Evolutionary conservation across 2,797 vertebrate genomes (phyloP).

Genomic region (Brotula barbata): DNA sequence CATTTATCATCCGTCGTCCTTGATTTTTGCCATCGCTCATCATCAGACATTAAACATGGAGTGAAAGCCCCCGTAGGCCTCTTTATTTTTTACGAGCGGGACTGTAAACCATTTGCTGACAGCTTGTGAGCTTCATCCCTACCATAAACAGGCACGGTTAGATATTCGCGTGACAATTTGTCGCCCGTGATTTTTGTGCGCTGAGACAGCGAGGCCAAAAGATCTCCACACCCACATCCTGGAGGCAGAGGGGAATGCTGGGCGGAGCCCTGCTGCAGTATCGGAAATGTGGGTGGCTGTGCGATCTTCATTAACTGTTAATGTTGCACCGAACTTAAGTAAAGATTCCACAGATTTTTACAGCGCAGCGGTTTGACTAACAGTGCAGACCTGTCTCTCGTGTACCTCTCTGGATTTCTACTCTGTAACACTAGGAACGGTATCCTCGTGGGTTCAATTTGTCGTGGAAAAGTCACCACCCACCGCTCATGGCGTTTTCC

Average conservation of each 20-base stretch:
- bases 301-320: slow-evolving; percentile 16
- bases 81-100: slow-evolving; percentile 42
- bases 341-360: slow-evolving; percentile 6
- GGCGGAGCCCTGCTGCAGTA: slow-evolving; percentile 1
- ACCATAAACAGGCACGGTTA: slow-evolving; percentile 42
- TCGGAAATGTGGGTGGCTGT: slow-evolving; percentile 29
- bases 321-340: slow-evolving; percentile 9
- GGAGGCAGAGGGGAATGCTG: slow-evolving; percentile 16
- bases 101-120: slow-evolving; percentile 53
- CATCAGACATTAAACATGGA: slow-evolving; percentile 33
- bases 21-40: slow-evolving; percentile 42
- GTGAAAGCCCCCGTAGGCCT: slow-evolving; percentile 39
- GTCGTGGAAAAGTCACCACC: slow-evolving; percentile 59
- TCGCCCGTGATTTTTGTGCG: slow-evolving; percentile 46
- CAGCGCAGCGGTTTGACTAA: slow-evolving; percentile 13
- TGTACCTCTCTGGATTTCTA: slow-evolving; percentile 36
- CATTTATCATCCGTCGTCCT: slow-evolving; percentile 45
- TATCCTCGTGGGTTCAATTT: slow-evolving; percentile 53
- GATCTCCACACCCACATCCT: slow-evolving; percentile 24
- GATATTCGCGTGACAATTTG: slow-evolving; percentile 49
- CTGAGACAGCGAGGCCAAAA: slow-evolving; percentile 31
- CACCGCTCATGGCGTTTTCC: slow-evolving; percentile 56
- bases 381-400: not conserved
- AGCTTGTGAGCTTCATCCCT: slow-evolving; percentile 42
- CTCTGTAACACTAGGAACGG: slow-evolving; percentile 40